A percentile compares a stretch with the other conserved stretches of the same genome.
Conservation (phyloP, 2,888 invertebrate genomes). For the Automeris io region DNA sequence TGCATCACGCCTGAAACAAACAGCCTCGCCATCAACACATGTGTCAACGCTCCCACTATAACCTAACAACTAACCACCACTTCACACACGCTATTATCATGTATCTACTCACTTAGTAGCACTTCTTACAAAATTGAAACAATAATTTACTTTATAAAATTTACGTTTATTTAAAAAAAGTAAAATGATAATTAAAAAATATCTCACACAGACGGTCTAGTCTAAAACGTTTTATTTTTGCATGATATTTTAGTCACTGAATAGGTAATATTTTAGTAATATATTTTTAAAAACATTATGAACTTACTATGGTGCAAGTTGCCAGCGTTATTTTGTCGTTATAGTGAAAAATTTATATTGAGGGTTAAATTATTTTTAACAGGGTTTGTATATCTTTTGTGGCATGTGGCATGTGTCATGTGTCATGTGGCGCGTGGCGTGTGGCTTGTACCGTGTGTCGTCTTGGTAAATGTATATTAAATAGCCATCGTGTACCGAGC, state of each 20-base stretch:
- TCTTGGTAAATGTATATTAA: slow-evolving; percentile 15
- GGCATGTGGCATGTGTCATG: slow-evolving; percentile 25
- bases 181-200: background rate
- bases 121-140: slow-evolving; percentile 9
- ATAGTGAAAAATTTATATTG: slow-evolving; percentile 39
- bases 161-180: slow-evolving; percentile 19
- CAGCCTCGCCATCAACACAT: slow-evolving; percentile 55
- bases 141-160: slow-evolving; percentile 2
- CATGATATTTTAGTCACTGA: background rate
- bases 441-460: slow-evolving; percentile 17
- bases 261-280: slow-evolving; percentile 1
- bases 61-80: slow-evolving; percentile 16
- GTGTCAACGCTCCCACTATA: slow-evolving; percentile 16
- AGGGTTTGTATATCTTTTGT: slow-evolving; percentile 73
- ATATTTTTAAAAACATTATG: slow-evolving; percentile 32
- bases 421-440: slow-evolving; percentile 18
- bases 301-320: slow-evolving; percentile 66
- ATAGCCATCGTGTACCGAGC: slow-evolving; percentile 12
- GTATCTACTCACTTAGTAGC: background rate
- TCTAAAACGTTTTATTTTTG: background rate
- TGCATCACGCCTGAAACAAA: slow-evolving; percentile 93
- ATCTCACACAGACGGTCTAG: background rate
- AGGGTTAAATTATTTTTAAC: slow-evolving; percentile 45
- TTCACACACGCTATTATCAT: background rate
- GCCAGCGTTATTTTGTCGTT: slow-evolving; percentile 60